Conservation (phyloP, 2,888 invertebrate species). For the Zeuzera pyrina region DNA sequence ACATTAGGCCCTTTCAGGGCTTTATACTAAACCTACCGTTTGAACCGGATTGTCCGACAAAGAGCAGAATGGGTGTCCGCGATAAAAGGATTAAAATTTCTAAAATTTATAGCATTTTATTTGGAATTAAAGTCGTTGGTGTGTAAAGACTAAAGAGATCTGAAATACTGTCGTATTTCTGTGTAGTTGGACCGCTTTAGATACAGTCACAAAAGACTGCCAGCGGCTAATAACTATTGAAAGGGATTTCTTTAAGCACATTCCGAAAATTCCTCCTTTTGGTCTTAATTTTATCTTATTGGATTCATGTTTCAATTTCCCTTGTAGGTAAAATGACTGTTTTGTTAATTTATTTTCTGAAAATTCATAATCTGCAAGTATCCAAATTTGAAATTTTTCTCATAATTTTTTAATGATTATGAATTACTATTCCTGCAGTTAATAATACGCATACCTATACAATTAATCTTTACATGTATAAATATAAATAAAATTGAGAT, state of each 20-base stretch:
- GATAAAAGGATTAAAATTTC: constrained; percentile 64
- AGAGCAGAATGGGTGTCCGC: constrained; percentile 36
- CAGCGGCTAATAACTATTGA: background rate
- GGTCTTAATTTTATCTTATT: background rate
- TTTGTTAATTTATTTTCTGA: too few species aligned
- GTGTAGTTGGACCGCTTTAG: background rate
- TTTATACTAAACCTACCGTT: constrained; percentile 36
- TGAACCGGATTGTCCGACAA: constrained; percentile 31
- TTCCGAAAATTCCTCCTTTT: background rate
- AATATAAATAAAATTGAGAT: too few species aligned
- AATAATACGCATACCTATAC: too few species aligned
- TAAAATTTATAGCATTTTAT: constrained; percentile 44
- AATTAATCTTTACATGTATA: too few species aligned
- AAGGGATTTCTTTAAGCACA: background rate
- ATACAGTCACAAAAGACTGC: background rate
- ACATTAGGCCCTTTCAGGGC: constrained; percentile 30
- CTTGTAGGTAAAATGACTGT: background rate
- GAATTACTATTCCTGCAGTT: too few species aligned
- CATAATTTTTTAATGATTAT: too few species aligned
- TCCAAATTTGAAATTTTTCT: too few species aligned
- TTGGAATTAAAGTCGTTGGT: constrained; percentile 27
- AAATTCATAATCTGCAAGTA: too few species aligned
- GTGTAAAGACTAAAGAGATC: constrained; percentile 13
- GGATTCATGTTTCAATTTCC: too few species aligned
- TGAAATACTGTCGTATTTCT: background rate